A percentile compares a stretch with the other conserved stretches of the same genome.
Conservation (phyloP, 2,797 vertebrate genomes). For the Hemitrygon akajei region DNA sequence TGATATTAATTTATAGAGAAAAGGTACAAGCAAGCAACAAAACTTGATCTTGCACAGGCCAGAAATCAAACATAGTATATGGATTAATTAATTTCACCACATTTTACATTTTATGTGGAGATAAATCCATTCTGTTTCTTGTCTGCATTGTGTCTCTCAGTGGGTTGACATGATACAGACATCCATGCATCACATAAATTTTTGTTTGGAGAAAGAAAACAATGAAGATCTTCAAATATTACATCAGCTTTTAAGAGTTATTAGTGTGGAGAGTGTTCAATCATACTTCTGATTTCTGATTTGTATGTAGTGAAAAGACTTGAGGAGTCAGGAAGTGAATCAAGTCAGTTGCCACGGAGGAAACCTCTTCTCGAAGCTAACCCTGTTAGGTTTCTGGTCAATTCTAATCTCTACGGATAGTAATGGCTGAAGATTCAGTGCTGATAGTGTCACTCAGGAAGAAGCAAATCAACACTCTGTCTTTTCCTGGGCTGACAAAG, state of each 20-base stretch:
- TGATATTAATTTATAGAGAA: no score
- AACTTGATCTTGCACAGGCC: no score
- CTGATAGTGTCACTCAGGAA: not conserved
- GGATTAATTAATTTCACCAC: not conserved
- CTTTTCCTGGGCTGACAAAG: not conserved
- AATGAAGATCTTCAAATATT: not conserved
- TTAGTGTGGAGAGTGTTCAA: no score
- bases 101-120: not conserved
- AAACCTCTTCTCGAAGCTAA: not conserved
- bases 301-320: no score
- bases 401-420: not conserved
- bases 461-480: no score
- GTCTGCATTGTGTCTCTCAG: not conserved
- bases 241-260: not conserved
- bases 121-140: not conserved
- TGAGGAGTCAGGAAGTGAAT: not conserved
- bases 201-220: not conserved
- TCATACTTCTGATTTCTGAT: no score
- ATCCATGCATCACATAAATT: not conserved
- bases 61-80: not conserved
- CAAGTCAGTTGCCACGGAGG: not conserved
- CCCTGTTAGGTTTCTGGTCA: not conserved
- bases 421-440: not conserved
- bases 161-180: not conserved
- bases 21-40: no score